These are phyloP conservation scores for Manis pentadactyla DNA, from an alignment of 2,797 vertebrate species.

Conservation along the genomic window DNA sequence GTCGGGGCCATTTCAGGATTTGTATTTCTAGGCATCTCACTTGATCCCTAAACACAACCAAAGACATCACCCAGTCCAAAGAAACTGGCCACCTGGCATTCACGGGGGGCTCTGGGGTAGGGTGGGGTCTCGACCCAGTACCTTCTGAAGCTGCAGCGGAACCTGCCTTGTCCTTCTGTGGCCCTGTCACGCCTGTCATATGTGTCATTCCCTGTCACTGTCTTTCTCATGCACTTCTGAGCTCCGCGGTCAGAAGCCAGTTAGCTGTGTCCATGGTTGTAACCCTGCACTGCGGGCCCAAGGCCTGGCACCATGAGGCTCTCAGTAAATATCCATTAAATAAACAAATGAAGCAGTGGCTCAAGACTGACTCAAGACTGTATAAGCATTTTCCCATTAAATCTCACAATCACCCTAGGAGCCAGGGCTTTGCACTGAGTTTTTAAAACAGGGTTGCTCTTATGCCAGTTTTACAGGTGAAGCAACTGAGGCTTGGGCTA, in stretches of 20 bases:
- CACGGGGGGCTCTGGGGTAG: not conserved
- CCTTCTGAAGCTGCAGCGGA: accelerated
- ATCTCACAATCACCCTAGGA: not conserved
- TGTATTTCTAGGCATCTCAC: not conserved
- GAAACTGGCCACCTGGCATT: not conserved
- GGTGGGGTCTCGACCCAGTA: not conserved
- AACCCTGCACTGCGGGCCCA: not conserved
- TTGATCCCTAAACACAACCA: not conserved
- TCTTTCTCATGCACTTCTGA: not conserved
- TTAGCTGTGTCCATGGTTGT: accelerated
- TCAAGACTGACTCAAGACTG: accelerated
- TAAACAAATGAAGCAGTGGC: accelerated
- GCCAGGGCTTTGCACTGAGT: not conserved
- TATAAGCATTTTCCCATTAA: not conserved
- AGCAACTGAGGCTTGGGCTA: not conserved
- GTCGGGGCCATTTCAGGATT: not conserved
- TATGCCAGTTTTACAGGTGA: not conserved
- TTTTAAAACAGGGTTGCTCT: not conserved
- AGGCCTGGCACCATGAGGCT: not conserved
- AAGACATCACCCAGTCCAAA: not conserved
- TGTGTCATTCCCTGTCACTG: not conserved
- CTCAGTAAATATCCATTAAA: not conserved
- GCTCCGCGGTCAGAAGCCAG: too few relatives aligned
- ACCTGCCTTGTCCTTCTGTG: not conserved
- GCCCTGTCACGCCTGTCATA: not conserved